phyloP scores from a whole-genome alignment of 2,888 invertebrate species.

The Drosophila quinaria region DNA sequence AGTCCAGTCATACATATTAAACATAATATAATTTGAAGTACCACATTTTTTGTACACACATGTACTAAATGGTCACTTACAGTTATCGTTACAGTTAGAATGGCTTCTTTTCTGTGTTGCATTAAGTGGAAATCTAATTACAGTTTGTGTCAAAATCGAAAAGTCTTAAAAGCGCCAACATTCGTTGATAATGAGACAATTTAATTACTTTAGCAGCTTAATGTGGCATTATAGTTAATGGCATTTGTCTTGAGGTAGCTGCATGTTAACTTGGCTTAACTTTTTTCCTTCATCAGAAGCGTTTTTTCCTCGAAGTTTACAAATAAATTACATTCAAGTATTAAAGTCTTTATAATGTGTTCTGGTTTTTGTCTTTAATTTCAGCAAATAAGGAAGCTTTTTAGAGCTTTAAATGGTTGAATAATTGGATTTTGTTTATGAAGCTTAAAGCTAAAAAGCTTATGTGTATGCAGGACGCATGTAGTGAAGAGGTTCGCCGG shows the following conservation, averaged over 20 bases:
- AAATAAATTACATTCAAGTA: not conserved
- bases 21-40: not conserved
- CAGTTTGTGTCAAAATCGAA: constrained; percentile 1
- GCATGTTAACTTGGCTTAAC: constrained; percentile 6
- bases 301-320: not conserved
- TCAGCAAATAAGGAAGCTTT: not conserved
- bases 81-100: not conserved
- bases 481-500: not conserved
- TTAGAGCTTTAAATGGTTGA: not conserved
- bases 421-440: not conserved
- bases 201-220: constrained; percentile 32
- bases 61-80: not conserved
- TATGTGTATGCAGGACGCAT: no score
- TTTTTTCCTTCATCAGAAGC: not conserved
- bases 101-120: not conserved
- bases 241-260: constrained; percentile 7
- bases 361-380: no score
- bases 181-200: constrained; percentile 29
- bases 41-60: not conserved
- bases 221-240: constrained; percentile 14
- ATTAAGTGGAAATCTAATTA: constrained; percentile 18
- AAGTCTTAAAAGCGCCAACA: constrained; percentile 8
- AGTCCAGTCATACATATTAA: not conserved
- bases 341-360: not conserved
- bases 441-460: constrained; percentile 6